phyloP scores from a whole-genome alignment of 2,888 invertebrate genomes.

The Hybos culiciformis region DNA sequence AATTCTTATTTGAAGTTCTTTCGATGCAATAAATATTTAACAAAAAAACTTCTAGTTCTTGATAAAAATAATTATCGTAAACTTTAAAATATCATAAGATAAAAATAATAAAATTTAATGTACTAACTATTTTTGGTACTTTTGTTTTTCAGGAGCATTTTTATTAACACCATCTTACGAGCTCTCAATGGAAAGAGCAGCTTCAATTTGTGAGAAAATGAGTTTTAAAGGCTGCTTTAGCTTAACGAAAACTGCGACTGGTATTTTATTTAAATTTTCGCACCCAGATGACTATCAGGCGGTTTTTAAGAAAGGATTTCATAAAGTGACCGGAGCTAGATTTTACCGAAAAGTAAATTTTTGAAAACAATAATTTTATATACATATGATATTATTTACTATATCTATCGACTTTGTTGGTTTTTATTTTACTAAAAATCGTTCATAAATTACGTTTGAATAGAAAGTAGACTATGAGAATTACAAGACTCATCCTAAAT shows the following conservation, averaged over 20 bases:
- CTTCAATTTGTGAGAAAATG: slow-evolving; percentile 76
- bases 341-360: slow-evolving; percentile 66
- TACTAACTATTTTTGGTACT: background rate
- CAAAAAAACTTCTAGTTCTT: too few species aligned
- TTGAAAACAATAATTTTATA: background rate
- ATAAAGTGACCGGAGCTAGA: slow-evolving; percentile 72
- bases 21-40: too few species aligned
- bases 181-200: slow-evolving; percentile 72
- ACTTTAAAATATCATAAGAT: background rate
- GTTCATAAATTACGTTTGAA: too few species aligned
- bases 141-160: slow-evolving; percentile 47
- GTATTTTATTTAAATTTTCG: slow-evolving; percentile 77
- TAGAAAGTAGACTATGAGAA: too few species aligned
- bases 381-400: slow-evolving; percentile 1
- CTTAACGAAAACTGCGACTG: slow-evolving; percentile 75
- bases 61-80: too few species aligned
- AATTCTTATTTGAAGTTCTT: too few species aligned
- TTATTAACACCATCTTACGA: slow-evolving; percentile 76
- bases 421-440: too few species aligned
- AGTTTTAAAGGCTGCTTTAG: slow-evolving; percentile 77
- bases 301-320: slow-evolving; percentile 76
- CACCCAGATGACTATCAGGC: slow-evolving; percentile 76
- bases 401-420: slow-evolving; percentile 1
- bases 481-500: too few species aligned
- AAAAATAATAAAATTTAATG: slow-evolving; percentile 4